Evolutionary conservation across 1,140 invertebrate genomes (phyloP), one percentile per base, ranked within the genome.

Genomic region (Scaptomyza graminum): DNA sequence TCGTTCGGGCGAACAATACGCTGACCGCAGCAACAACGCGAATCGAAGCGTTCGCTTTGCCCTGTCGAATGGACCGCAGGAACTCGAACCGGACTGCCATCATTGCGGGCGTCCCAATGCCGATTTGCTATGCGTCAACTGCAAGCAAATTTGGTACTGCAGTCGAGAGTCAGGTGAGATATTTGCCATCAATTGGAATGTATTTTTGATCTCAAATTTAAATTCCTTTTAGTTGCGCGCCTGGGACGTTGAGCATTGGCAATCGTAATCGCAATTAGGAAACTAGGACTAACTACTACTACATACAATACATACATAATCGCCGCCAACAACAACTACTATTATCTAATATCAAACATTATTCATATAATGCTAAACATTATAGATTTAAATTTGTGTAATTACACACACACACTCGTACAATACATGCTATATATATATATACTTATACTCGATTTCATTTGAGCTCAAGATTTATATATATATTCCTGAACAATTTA

Each of bases 141-240:
- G 97, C 90, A 95, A 95, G 55, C 97, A 96, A 92, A 96, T 97
- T 92, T 97, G 96, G 96, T 97, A 97, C 90, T 97, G 97, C 93
- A 96, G 95, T 89, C 92, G 96, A 55, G 95, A 97, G 97, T 91
- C 97, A 97, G 94, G 96, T 97, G 92, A 74, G 77, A 41, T n/a
- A 3, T 41, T 3, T 5, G 3, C 0, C 4, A n/a, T n/a, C 5
- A 41, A 8, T 3, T 41, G 12, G 0, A 4, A n/a, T 8, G 9
- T 9, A 9, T 9, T 8, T 34, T 22, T 22, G 4, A 22, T 22
- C 18, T 22, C 4, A 34, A 34, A 2, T n/a, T 34, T 49, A 5
- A 12, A 49, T 13, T 1, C n/a, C n/a, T n/a, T n/a, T n/a, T 50
- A 88, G 83, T 6, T 67, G 2, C 34, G 13, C 6, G 83, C 47